Evolutionary conservation across 2,113 vertebrate genomes (phyloP), one percentile per base, ranked within the genome.

Genomic region (Lanius collurio): DNA sequence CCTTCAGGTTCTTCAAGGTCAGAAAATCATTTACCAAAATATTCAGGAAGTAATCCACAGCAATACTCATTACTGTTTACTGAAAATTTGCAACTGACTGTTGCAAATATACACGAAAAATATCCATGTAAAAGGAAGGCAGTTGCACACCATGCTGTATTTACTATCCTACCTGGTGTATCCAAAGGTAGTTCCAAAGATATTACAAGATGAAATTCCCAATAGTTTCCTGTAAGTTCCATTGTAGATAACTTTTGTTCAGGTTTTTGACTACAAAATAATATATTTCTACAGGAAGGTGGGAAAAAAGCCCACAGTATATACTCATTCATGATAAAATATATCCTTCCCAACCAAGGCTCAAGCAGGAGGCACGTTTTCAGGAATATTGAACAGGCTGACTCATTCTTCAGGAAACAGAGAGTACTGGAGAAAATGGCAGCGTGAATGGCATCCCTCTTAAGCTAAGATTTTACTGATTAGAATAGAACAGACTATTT

Each of bases 1-100:
- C 33, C 33, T 81, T 83, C 26, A 47, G 35, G 46, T 77, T 49
- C 20, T 87, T 80, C 24, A n/a, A 82, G 62, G 47, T 28, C 60
- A 92, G 93, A 90, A 83, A 87, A 78, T 78, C 4, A 75, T 83
- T 83, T 83, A 46, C 20, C 35, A 68, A 81, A 97, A 75, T 49
- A 68, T 62, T 77, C 4, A 13, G 71, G 64, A 94, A 92, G 56
- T 30, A 89, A 89, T 67, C 56, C 37, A 39, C 39, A 35, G 44
- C n/a, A 86, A 68, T 59, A 57, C 2, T 62, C 28, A 16, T 52
- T 76, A 39, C 41, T 35, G 14, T 37, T 65, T 71, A 67, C 56
- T 82, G 37, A 44, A 75, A 87, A 91, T 42, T 87, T 56, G 33
- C 39, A 70, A 46, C 16, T 10, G 30, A 41, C 71, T 52, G 15